Conservation (phyloP, 2,888 invertebrate species). For the Ellobium chinense region DNA sequence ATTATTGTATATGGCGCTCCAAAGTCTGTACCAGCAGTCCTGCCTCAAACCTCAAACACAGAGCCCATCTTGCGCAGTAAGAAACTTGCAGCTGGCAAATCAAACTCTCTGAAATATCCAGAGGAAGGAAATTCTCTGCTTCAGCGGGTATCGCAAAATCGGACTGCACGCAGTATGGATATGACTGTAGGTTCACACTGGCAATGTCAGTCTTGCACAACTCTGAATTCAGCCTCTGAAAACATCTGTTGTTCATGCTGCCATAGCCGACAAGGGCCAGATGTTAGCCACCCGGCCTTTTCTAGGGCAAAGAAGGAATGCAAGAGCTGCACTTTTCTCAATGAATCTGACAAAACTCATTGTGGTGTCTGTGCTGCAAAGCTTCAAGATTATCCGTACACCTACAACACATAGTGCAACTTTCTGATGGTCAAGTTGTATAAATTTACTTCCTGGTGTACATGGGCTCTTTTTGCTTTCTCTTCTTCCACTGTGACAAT, state of each 20-base stretch:
- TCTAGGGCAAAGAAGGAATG: conserved; percentile 41
- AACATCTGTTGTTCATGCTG: conserved; percentile 42
- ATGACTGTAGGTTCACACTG: conserved; percentile 14
- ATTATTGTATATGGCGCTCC: not conserved
- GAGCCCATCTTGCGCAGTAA: not conserved
- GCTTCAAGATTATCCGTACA: not conserved
- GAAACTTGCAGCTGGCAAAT: conserved; percentile 5
- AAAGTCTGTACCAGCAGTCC: not conserved
- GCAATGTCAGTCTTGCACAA: conserved; percentile 40
- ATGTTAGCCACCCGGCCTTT: conserved; percentile 17
- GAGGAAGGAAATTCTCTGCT: not conserved
- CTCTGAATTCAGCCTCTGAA: conserved; percentile 35
- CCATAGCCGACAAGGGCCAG: conserved; percentile 37
- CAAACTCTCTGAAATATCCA: conserved; percentile 25
- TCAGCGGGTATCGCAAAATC: not conserved
- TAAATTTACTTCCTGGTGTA: not conserved
- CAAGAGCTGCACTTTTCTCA: conserved; percentile 35
- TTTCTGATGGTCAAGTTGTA: not conserved
- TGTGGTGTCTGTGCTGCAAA: conserved; percentile 30
- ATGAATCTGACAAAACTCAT: not conserved
- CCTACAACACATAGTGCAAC: not conserved
- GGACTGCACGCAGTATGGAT: conserved; percentile 47
- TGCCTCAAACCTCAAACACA: not conserved
- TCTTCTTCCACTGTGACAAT: no score
- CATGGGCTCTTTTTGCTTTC: not conserved